Conservation (phyloP, 1,140 invertebrate genomes). For the Drosophila grimshawi region DNA sequence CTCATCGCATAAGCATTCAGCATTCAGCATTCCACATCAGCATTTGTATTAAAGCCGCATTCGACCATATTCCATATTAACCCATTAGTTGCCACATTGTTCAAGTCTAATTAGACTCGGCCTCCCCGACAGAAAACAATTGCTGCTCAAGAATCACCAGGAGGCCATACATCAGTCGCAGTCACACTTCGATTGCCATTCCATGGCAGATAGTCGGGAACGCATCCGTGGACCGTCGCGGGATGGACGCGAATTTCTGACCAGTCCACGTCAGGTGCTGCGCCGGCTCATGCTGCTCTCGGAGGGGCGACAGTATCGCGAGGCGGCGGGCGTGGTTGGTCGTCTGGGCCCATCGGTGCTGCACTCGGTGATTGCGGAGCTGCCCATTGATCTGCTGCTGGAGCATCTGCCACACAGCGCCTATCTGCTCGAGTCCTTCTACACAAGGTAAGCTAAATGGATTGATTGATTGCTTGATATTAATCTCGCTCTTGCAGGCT, state of each 20-base stretch:
- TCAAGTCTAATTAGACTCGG: constrained; percentile 23
- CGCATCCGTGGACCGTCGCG: constrained; percentile 85
- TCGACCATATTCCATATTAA: constrained; percentile 35
- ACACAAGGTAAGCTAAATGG: constrained; percentile 87
- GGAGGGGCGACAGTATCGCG: constrained; percentile 91
- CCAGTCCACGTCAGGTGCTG: constrained; percentile 90
- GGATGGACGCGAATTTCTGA: constrained; percentile 87
- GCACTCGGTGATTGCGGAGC: constrained; percentile 89
- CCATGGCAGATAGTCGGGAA: constrained; percentile 87
- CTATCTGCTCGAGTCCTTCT: constrained; percentile 93
- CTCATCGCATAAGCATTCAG: constrained; percentile 27
- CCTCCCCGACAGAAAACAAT: constrained; percentile 65
- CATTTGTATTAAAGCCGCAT: constrained; percentile 58
- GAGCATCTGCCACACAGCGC: constrained; percentile 94
- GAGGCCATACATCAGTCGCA: constrained; percentile 57
- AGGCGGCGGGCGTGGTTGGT: constrained; percentile 91
- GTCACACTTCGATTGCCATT: constrained; percentile 23
- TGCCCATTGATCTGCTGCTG: constrained; percentile 94
- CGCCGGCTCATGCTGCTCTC: constrained; percentile 90
- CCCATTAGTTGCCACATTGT: constrained; percentile 15
- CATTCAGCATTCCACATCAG: constrained; percentile 11
- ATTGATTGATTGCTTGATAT: neutral
- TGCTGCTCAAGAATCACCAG: constrained; percentile 79
- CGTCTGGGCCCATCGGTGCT: constrained; percentile 90
- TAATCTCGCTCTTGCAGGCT: constrained; percentile 81